A percentile compares a stretch with the other conserved stretches of the same genome.
These are phyloP conservation scores for Mus spicilegus DNA, from an alignment of 2,113 vertebrate genomes.

Conservation along the genomic window DNA sequence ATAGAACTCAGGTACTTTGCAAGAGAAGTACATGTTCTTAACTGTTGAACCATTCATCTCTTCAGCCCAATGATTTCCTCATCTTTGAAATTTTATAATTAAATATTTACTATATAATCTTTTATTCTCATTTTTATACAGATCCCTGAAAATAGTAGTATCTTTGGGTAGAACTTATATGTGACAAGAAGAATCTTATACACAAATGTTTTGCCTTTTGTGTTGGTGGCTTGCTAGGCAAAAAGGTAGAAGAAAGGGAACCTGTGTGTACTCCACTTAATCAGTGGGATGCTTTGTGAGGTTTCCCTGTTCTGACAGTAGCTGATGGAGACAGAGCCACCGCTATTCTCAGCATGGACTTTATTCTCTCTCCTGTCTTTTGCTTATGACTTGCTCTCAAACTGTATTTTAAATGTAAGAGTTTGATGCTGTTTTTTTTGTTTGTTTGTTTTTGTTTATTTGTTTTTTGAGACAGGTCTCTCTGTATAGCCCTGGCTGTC, in stretches of 20 bases:
- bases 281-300: neutral
- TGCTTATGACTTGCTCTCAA: neutral
- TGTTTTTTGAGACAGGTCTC: neutral
- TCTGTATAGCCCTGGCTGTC: neutral
- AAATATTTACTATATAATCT: neutral
- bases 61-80: neutral
- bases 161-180: neutral
- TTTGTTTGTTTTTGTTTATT: neutral
- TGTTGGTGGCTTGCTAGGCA: neutral
- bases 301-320: neutral
- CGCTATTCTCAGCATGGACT: neutral
- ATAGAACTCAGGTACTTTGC: neutral
- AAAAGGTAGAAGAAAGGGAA: neutral
- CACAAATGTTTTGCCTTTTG: neutral
- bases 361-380: neutral
- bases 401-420: neutral
- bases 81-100: constrained; percentile 26
- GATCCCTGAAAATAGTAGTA: neutral
- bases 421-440: neutral
- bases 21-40: neutral
- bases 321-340: neutral
- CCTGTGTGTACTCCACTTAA: neutral
- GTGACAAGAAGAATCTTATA: constrained; percentile 28
- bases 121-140: neutral
- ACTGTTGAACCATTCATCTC: neutral